phyloP scores from a whole-genome alignment of 2,113 vertebrate species.

The Acanthisitta chloris region DNA sequence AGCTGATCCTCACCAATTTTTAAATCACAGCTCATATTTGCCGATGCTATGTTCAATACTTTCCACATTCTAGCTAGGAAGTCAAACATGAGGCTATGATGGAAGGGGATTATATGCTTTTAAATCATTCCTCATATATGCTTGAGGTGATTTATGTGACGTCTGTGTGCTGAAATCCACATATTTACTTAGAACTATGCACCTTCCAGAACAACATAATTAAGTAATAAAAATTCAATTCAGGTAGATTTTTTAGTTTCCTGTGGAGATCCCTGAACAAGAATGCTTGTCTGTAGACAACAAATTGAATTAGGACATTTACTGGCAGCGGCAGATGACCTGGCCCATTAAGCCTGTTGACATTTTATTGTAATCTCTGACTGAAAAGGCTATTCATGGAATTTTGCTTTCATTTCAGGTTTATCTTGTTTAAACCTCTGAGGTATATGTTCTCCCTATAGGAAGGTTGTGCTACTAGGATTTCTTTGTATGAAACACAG shows the following conservation, averaged over 20 bases:
- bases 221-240: conserved; percentile 55
- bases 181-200: not conserved
- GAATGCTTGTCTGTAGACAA: not conserved
- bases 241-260: conserved; percentile 17
- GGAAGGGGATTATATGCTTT: not conserved
- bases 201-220: not conserved
- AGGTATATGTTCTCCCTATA: conserved; percentile 26
- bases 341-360: conserved; percentile 47
- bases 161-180: not conserved
- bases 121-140: not conserved
- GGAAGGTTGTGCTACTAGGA: conserved; percentile 18
- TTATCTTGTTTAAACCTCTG: conserved; percentile 31
- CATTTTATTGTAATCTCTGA: conserved; percentile 56
- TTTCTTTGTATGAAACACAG: conserved; percentile 40
- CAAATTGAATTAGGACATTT: conserved; percentile 61
- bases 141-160: not conserved
- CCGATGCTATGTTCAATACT: not conserved
- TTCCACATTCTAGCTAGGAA: not conserved
- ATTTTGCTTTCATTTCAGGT: conserved; percentile 47
- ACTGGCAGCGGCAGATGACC: conserved; percentile 55
- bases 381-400: conserved; percentile 48
- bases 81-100: not conserved
- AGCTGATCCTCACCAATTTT: not conserved
- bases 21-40: not conserved
- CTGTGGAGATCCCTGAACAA: not conserved